Conservation (phyloP, 2,888 invertebrate species). For the Tiliacea citrago region DNA sequence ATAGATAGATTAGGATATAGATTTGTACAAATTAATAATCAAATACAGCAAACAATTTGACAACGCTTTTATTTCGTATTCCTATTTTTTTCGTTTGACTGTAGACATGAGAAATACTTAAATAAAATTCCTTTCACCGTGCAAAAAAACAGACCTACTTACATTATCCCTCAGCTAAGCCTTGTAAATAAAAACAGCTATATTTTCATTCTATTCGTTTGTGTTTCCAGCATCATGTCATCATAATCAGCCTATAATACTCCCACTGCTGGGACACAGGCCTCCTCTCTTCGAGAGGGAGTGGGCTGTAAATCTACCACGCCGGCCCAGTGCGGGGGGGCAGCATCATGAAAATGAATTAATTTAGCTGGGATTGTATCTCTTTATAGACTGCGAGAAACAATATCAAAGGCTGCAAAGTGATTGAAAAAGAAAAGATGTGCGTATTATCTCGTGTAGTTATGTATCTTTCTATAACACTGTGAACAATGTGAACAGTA, state of each 20-base stretch:
- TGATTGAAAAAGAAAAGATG: conserved; percentile 48
- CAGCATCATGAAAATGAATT: conserved; percentile 53
- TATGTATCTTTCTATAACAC: conserved; percentile 14
- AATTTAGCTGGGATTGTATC: conserved; percentile 38
- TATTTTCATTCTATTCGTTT: conserved; percentile 27
- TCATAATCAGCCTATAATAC: too few species aligned
- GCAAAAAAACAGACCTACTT: background rate
- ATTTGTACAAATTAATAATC: background rate
- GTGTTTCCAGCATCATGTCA: too few species aligned
- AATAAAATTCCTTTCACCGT: background rate
- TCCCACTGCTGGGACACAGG: too few species aligned
- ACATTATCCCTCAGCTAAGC: background rate
- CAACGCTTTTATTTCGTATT: too few species aligned
- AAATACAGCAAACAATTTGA: background rate
- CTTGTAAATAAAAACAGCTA: conserved; percentile 17
- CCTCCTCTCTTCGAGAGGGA: too few species aligned
- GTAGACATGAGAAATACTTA: background rate
- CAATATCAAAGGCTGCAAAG: conserved; percentile 46
- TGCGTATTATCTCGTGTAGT: conserved; percentile 9
- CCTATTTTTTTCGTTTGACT: too few species aligned
- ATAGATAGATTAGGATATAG: too few species aligned
- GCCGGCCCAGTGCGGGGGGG: too few species aligned
- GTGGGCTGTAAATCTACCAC: too few species aligned
- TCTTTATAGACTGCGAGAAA: conserved; percentile 50
- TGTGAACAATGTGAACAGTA: conserved; percentile 19